Evolutionary conservation across 1,140 invertebrate species (phyloP).

Genomic region (Chymomyza costata): DNA sequence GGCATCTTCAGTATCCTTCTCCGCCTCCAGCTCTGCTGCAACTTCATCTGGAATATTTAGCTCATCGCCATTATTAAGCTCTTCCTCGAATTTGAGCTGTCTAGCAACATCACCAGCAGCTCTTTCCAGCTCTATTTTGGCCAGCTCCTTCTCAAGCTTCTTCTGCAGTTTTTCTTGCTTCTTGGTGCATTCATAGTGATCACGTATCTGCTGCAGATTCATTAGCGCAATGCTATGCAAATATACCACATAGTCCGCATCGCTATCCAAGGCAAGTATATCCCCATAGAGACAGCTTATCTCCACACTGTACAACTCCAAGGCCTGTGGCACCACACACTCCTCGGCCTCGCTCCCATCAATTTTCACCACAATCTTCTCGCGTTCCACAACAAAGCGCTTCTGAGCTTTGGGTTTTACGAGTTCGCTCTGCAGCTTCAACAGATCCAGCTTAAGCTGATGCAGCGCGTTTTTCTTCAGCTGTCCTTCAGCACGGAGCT

Average conservation of each 20-base stretch:
- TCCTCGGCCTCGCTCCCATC: constrained; percentile 33
- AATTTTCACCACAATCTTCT: constrained; percentile 24
- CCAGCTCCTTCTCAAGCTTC: no score
- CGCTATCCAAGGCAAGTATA: constrained; percentile 33
- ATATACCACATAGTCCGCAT: constrained; percentile 33
- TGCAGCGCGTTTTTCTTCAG: constrained; percentile 12
- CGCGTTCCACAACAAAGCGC: neutral
- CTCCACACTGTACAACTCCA: constrained; percentile 29
- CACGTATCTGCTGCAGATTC: constrained; percentile 21
- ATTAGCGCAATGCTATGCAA: constrained; percentile 21
- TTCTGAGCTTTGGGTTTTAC: neutral
- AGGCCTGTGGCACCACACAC: constrained; percentile 15
- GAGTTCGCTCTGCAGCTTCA: constrained; percentile 22
- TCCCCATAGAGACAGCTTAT: constrained; percentile 29
- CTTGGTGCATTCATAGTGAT: constrained; percentile 17
- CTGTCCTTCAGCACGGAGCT: constrained; percentile 12
- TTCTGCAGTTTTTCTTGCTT: no score
- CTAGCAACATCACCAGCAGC: no score
- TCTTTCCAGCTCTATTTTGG: no score
- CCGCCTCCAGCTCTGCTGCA: no score
- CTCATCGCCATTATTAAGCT: no score
- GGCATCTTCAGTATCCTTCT: no score
- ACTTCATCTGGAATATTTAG: no score
- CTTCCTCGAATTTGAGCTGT: no score
- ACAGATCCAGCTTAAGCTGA: constrained; percentile 32